These are phyloP conservation scores for Dasyornis broadbenti DNA, from an alignment of 2,113 vertebrate species.

Conservation along the genomic window DNA sequence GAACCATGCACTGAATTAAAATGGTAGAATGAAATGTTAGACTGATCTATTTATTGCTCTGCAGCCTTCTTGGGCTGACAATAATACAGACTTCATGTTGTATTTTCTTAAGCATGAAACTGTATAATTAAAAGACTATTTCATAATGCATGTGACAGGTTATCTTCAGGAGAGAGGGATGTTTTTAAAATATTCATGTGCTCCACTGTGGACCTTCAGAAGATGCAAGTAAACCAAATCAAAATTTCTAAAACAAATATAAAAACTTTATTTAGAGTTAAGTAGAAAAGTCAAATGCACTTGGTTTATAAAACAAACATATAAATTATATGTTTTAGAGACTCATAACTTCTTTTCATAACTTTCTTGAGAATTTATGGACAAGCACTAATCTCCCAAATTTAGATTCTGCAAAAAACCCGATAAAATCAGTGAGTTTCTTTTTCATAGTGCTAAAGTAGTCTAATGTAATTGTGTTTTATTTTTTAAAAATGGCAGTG, in stretches of 20 bases:
- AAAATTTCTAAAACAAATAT: neutral
- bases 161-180: neutral
- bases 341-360: neutral
- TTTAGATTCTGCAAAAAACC: neutral
- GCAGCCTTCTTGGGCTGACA: neutral
- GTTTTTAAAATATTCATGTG: neutral
- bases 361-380: neutral
- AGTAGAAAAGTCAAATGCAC: neutral
- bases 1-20: conserved; percentile 16
- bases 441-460: neutral
- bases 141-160: neutral
- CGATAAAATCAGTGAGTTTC: neutral
- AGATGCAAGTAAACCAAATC: neutral
- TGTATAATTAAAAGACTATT: neutral
- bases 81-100: neutral
- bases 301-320: neutral
- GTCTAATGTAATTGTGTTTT: neutral
- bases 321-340: neutral
- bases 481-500: neutral
- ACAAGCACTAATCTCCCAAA: neutral
- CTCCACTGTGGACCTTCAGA: neutral
- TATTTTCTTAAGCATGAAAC: neutral
- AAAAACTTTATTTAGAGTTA: neutral
- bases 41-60: neutral
- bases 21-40: neutral